phyloP scores from a whole-genome alignment of 2,797 vertebrate species.

The Atherinosoma microstoma region DNA sequence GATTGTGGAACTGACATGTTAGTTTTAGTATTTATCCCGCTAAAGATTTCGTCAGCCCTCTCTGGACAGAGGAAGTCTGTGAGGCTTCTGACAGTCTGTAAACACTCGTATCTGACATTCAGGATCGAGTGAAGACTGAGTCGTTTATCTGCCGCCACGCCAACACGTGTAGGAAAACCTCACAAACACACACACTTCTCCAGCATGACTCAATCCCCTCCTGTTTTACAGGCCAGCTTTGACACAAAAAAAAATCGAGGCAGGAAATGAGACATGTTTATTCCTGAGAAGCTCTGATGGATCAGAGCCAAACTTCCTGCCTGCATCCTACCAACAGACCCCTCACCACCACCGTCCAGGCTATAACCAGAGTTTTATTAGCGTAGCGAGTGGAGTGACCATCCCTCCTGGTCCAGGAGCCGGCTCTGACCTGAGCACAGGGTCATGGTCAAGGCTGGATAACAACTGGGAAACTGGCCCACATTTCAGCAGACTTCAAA shows the following conservation, averaged over 20 bases:
- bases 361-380: slow-evolving; percentile 12
- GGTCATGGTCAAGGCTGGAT: neutral
- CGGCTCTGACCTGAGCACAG: neutral
- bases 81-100: neutral
- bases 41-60: neutral
- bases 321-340: neutral
- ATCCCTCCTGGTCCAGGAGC: neutral
- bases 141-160: neutral
- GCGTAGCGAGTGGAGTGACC: neutral
- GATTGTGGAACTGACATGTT: neutral
- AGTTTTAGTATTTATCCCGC: neutral
- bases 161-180: neutral
- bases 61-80: neutral
- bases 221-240: neutral
- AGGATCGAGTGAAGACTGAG: neutral
- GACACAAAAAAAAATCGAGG: neutral
- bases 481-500: neutral
- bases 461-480: neutral
- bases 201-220: neutral
- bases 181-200: slow-evolving; percentile 1
- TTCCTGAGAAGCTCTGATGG: slow-evolving; percentile 1
- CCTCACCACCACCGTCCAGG: neutral
- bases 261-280: slow-evolving; percentile 1
- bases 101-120: neutral
- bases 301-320: neutral